Evolutionary conservation across 2,888 invertebrate species (phyloP).

Genomic region (Synanthedon formicaeformis): DNA sequence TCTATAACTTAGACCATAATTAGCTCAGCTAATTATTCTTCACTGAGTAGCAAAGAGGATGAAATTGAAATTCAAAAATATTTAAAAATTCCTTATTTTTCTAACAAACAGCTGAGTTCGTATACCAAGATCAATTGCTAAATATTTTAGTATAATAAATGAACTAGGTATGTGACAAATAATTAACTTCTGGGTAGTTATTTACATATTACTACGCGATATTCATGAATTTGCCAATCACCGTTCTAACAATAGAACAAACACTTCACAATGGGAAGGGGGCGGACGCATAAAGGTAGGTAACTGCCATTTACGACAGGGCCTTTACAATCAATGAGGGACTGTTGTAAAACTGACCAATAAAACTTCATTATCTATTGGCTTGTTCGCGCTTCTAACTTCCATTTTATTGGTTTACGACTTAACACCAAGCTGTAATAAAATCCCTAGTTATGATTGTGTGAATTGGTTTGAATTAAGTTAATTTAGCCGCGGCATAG

Average conservation of each 20-base stretch:
- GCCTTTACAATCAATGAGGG: slow-evolving; percentile 57
- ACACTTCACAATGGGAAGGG: slow-evolving; percentile 3
- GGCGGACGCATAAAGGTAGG: slow-evolving; percentile 25
- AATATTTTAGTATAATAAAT: no score
- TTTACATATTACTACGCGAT: neutral
- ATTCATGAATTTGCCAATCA: slow-evolving; percentile 22
- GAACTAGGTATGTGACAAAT: neutral
- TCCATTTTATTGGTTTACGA: slow-evolving; percentile 65
- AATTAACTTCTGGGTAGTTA: neutral
- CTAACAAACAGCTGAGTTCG: no score
- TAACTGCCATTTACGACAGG: slow-evolving; percentile 25
- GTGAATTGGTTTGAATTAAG: slow-evolving; percentile 10
- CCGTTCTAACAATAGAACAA: slow-evolving; percentile 8
- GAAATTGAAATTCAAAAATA: no score
- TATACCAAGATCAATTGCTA: no score
- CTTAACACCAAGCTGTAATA: slow-evolving; percentile 29
- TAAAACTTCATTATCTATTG: slow-evolving; percentile 70
- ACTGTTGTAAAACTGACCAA: slow-evolving; percentile 67
- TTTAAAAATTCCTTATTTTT: no score
- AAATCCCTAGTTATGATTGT: slow-evolving; percentile 33
- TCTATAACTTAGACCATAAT: no score
- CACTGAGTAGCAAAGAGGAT: no score
- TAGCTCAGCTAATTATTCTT: no score
- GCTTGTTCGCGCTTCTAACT: slow-evolving; percentile 64
- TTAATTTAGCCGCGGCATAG: slow-evolving; percentile 9